A percentile compares a stretch with the other conserved stretches of the same genome.
These are phyloP conservation scores for Kradibia gibbosae DNA, from an alignment of 1,140 invertebrate genomes.

Conservation along the genomic window DNA sequence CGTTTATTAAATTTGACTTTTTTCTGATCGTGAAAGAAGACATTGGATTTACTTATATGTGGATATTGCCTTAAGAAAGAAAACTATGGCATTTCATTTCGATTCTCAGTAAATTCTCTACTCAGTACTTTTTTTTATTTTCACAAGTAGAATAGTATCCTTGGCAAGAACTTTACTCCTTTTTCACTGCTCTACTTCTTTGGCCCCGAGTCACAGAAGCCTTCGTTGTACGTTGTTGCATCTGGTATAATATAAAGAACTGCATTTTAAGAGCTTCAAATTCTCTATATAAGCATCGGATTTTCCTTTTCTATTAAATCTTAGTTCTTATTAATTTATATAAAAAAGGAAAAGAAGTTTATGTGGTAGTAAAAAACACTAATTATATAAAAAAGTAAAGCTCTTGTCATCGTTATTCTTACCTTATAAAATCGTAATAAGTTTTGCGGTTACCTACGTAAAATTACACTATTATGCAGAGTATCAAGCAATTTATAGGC, in stretches of 20 bases:
- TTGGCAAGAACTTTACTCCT: neutral
- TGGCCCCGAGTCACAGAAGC: neutral
- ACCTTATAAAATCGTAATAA: no score
- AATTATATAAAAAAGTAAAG: no score
- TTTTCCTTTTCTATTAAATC: neutral
- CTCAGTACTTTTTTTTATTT: neutral
- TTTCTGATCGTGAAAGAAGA: neutral
- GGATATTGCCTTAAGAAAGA: neutral
- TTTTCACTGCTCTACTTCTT: neutral
- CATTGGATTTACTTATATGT: neutral
- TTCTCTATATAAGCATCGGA: neutral
- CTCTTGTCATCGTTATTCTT: no score
- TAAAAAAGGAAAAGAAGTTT: no score
- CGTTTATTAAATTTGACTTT: neutral
- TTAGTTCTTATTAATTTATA: no score
- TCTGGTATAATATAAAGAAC: constrained; percentile 4
- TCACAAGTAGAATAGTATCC: neutral
- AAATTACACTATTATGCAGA: no score
- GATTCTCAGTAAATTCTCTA: neutral
- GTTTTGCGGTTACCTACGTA: no score
- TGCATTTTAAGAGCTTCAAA: constrained; percentile 17
- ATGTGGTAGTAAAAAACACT: no score
- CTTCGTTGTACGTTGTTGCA: neutral
- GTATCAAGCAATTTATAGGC: no score
- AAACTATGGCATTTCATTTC: neutral